These are phyloP conservation scores for Hystrix brachyura DNA, from an alignment of 2,113 vertebrate genomes.

Conservation along the genomic window DNA sequence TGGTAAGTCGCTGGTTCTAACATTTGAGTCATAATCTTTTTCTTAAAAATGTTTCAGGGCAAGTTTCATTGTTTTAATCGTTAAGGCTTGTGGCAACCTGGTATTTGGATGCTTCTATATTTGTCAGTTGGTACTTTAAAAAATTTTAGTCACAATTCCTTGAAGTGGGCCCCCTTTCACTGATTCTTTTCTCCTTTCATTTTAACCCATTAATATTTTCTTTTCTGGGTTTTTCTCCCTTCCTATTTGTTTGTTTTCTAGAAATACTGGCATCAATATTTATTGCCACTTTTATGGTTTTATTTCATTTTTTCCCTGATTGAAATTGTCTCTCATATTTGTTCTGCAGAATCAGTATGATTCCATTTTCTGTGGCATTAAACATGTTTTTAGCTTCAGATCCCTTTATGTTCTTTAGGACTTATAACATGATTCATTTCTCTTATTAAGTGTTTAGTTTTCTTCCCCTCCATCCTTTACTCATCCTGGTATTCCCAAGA, in stretches of 20 bases:
- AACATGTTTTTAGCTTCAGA: background rate
- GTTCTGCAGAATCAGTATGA: background rate
- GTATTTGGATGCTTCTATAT: background rate
- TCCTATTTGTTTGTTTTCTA: background rate
- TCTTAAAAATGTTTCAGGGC: background rate
- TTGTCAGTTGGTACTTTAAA: constrained; percentile 19
- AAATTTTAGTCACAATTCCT: background rate
- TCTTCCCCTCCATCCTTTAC: background rate
- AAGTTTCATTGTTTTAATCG: background rate
- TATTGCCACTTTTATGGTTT: background rate
- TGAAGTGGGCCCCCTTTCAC: background rate
- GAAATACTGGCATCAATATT: background rate
- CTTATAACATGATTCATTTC: background rate
- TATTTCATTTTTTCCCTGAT: background rate
- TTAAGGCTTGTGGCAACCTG: background rate
- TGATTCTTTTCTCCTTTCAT: background rate
- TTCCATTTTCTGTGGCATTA: background rate
- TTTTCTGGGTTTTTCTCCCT: background rate
- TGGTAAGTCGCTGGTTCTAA: constrained; percentile 29
- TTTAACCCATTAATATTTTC: background rate
- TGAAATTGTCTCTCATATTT: background rate
- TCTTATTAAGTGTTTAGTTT: background rate
- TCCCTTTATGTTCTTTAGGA: background rate
- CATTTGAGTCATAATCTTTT: background rate
- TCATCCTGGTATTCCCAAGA: background rate